Conservation (phyloP, 2,113 vertebrate genomes). For the Phylloscopus trochilus region DNA sequence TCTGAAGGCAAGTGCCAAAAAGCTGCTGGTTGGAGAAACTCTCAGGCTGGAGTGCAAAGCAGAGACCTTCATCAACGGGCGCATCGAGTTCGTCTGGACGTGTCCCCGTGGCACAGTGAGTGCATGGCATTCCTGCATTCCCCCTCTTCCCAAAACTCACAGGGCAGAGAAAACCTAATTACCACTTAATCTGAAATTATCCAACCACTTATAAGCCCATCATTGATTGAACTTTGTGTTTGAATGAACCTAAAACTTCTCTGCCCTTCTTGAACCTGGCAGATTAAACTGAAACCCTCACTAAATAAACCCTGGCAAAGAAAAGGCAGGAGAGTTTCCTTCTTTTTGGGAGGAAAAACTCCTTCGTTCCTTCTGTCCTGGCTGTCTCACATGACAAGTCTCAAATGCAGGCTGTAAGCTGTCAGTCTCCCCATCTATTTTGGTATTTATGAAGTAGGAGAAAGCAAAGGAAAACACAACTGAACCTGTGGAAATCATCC, state of each 20-base stretch:
- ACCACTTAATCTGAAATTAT: neutral
- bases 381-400: neutral
- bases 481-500: neutral
- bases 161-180: neutral
- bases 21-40: constrained; percentile 77
- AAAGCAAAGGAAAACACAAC: neutral
- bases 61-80: constrained; percentile 75
- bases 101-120: constrained; percentile 62
- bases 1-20: constrained; percentile 54
- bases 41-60: constrained; percentile 79
- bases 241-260: neutral
- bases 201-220: neutral
- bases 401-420: neutral
- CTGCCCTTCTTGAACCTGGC: neutral
- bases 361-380: neutral
- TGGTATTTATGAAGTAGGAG: neutral
- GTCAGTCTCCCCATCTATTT: neutral
- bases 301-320: neutral
- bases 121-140: neutral
- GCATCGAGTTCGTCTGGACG: constrained; percentile 75
- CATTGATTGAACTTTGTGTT: neutral
- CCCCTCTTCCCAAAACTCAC: neutral
- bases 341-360: neutral
- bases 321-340: neutral
- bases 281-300: neutral